Percentiles rank a stretch among this genome's conserved stretches.
These are phyloP conservation scores for Erpobdella octoculata DNA, from an alignment of 2,888 invertebrate genomes.

Conservation along the genomic window DNA sequence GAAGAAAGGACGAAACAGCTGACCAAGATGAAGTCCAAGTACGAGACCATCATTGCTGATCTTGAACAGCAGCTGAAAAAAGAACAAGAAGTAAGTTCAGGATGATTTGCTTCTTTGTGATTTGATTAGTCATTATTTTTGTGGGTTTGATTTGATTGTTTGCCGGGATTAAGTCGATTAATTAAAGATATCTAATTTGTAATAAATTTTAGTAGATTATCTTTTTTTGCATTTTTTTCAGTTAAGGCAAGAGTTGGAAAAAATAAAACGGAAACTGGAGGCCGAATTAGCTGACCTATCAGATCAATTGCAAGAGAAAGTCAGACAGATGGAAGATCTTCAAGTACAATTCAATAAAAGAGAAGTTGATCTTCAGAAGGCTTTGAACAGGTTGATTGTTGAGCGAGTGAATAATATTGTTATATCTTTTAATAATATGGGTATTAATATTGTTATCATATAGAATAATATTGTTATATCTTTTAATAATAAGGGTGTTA, in stretches of 20 bases:
- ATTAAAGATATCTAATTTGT: background rate
- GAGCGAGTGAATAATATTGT: background rate
- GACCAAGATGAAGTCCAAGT: slow-evolving; percentile 80
- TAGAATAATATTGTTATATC: background rate
- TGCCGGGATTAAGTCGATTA: background rate
- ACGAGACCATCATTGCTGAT: slow-evolving; percentile 87
- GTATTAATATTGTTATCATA: background rate
- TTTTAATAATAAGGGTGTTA: background rate
- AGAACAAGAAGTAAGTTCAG: slow-evolving; percentile 62
- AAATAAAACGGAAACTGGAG: slow-evolving; percentile 67
- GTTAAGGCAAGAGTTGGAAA: slow-evolving; percentile 83
- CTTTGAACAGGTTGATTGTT: slow-evolving; percentile 57
- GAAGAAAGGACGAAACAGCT: slow-evolving; percentile 74
- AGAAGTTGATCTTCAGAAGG: slow-evolving; percentile 84
- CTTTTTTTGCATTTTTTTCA: slow-evolving; percentile 53
- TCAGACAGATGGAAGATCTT: slow-evolving; percentile 72
- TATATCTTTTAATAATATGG: background rate
- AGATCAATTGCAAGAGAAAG: slow-evolving; percentile 82
- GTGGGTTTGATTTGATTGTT: background rate
- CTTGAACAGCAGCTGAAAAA: slow-evolving; percentile 83
- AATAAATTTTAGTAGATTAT: background rate
- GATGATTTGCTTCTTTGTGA: background rate
- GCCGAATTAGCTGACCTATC: slow-evolving; percentile 67
- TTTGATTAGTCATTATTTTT: background rate
- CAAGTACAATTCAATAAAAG: slow-evolving; percentile 77